These are phyloP conservation scores for Apistogramma diplotaenia DNA, from an alignment of 2,113 vertebrate species.

Conservation along the genomic window DNA sequence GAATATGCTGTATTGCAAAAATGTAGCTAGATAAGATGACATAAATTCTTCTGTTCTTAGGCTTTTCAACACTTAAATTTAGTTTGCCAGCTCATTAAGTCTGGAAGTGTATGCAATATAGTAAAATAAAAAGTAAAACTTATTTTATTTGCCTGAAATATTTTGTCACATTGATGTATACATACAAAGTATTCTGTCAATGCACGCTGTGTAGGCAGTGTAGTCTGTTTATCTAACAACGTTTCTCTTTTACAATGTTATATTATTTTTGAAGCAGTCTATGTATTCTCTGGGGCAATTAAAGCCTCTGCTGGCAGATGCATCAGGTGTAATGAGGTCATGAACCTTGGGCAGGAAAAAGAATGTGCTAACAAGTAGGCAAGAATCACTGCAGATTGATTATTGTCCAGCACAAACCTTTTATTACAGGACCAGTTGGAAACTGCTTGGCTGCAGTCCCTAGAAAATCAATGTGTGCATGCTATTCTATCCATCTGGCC, in stretches of 20 bases:
- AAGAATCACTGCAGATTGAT: conserved; percentile 47
- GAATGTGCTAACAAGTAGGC: conserved; percentile 41
- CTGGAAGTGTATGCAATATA: too few relatives aligned
- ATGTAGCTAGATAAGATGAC: too few relatives aligned
- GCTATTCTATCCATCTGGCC: not conserved
- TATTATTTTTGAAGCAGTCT: conserved; percentile 4
- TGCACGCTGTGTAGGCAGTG: too few relatives aligned
- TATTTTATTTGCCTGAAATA: too few relatives aligned
- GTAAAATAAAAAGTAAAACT: too few relatives aligned
- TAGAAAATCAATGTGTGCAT: conserved; percentile 55
- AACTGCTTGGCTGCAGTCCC: conserved; percentile 36
- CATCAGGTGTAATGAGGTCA: conserved; percentile 36
- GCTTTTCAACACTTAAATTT: too few relatives aligned
- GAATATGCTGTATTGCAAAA: too few relatives aligned
- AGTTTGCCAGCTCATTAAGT: too few relatives aligned
- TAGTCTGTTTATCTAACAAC: too few relatives aligned
- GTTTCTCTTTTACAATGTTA: not conserved
- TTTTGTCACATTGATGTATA: too few relatives aligned
- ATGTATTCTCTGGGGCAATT: not conserved
- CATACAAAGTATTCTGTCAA: too few relatives aligned
- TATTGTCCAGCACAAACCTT: conserved; percentile 46
- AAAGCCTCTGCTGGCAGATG: conserved; percentile 25
- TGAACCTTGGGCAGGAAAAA: conserved; percentile 15
- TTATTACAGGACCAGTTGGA: conserved; percentile 31
- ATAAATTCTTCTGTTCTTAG: too few relatives aligned